These are phyloP conservation scores for Ophion slaviceki DNA, from an alignment of 2,888 invertebrate species.

Conservation along the genomic window DNA sequence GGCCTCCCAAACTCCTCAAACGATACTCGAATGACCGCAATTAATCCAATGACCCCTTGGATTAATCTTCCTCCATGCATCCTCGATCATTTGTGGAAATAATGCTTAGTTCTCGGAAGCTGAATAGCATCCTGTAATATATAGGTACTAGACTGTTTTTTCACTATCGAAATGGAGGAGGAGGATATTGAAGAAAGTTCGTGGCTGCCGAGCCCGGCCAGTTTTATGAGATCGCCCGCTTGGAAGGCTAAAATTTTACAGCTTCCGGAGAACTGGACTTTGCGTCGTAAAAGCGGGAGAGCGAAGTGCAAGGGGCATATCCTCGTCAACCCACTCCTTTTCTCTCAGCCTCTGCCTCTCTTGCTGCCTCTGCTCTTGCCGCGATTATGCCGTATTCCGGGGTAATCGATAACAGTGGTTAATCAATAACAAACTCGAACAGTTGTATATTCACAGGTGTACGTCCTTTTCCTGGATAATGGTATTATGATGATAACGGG, in stretches of 20 bases:
- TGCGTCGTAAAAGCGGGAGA: slow-evolving; percentile 74
- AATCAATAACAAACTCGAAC: neutral
- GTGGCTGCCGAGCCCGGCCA: slow-evolving; percentile 31
- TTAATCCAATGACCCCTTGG: slow-evolving; percentile 24
- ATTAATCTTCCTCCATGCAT: slow-evolving; percentile 9
- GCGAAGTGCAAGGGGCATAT: neutral
- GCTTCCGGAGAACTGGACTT: slow-evolving; percentile 75
- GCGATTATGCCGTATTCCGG: neutral
- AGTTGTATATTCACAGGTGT: neutral
- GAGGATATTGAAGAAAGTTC: slow-evolving; percentile 24
- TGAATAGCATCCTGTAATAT: neutral
- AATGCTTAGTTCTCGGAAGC: slow-evolving; percentile 11
- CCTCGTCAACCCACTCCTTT: slow-evolving; percentile 4
- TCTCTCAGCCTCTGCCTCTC: neutral
- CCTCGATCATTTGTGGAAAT: neutral
- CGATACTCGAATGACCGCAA: neutral
- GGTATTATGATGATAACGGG: neutral
- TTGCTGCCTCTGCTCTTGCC: neutral
- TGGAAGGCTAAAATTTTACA: slow-evolving; percentile 77
- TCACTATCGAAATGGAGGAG: neutral
- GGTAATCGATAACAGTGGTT: neutral
- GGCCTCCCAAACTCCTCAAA: neutral
- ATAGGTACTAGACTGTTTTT: neutral
- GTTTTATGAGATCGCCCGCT: slow-evolving; percentile 72
- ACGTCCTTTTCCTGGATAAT: neutral